phyloP scores from a whole-genome alignment of 2,888 invertebrate genomes.

The Agrotis puta region DNA sequence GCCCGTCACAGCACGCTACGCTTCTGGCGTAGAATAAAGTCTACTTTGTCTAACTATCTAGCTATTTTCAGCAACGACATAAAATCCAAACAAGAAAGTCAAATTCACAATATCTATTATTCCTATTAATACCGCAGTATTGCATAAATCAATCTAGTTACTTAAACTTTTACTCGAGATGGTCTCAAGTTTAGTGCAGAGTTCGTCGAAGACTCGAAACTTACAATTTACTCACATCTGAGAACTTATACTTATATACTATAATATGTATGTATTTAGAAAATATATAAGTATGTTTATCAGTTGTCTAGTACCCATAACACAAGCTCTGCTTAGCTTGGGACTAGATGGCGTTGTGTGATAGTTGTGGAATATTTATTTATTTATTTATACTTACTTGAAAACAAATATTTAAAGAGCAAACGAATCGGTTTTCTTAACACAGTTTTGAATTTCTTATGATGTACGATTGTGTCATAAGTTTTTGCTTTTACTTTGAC shows the following conservation, averaged over 20 bases:
- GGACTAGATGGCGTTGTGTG: no score
- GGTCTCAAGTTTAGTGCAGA: slow-evolving; percentile 27
- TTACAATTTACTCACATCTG: slow-evolving; percentile 34
- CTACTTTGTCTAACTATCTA: no score
- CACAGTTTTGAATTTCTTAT: background rate
- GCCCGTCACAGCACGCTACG: no score
- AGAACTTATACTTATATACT: no score
- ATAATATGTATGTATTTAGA: no score
- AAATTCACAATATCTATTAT: slow-evolving; percentile 5
- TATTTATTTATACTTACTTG: no score
- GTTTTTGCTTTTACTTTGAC: slow-evolving; percentile 1
- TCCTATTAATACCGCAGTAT: slow-evolving; percentile 4
- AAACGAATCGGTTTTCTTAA: slow-evolving; percentile 15
- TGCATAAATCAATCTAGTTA: slow-evolving; percentile 42
- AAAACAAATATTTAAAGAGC: slow-evolving; percentile 20
- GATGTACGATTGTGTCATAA: slow-evolving; percentile 3
- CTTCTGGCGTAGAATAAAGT: no score
- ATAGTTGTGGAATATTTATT: no score
- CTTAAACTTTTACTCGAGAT: slow-evolving; percentile 7
- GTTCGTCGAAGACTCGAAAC: slow-evolving; percentile 2
- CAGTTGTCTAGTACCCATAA: no score
- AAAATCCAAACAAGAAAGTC: background rate
- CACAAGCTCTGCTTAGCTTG: no score
- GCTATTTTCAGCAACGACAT: background rate
- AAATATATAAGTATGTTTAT: no score